Evolutionary conservation across 2,797 vertebrate genomes (phyloP), one percentile per base, ranked within the genome.

Genomic region (Pipistrellus kuhlii): DNA sequence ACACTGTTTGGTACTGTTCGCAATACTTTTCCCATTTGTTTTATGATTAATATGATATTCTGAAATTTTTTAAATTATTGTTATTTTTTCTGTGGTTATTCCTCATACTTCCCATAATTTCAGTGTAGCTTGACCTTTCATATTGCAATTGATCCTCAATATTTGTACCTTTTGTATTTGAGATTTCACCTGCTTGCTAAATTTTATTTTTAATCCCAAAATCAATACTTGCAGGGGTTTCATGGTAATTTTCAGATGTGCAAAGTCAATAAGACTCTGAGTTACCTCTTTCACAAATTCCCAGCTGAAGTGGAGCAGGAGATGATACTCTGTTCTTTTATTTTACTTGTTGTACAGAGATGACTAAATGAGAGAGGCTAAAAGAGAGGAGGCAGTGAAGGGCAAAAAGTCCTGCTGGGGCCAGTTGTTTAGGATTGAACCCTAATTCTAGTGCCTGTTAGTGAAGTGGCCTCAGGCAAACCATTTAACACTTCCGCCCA

Each of bases 401-500:
- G 17, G 3, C 44, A 76, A 62, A 8, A 69, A 18, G 11, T 4
- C 12, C 12, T 59, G 11, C 17, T 51, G 55, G 23, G 7, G 14
- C 8, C 48, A 17, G 10, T 7, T 30, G 15, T 35, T 55, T 27
- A 5, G 2, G 4, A 68, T 17, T 55, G 7, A 81, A 75, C 69
- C 17, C 27, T 11, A 66, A 1, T 32, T 71, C 17, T 41, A 66
- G 6, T 12, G 17, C 12, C n/a, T 88, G 2, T 86, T n/a, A 44
- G 15, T 38, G n/a, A 15, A 23, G 0, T 5, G 0, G 0, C 46
- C 9, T 48, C 4, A 3, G 9, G 9, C 12, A 81, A 89, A 14
- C 85, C 38, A 21, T 10, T 92, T 95, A 5, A 17, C 76, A 64
- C 27, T 46, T 44, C 71, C 48, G 30, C 21, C 30, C 64, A 11